A percentile compares a stretch with the other conserved stretches of the same genome.
Evolutionary conservation across 2,888 invertebrate species (phyloP).

Genomic region (Chymomyza caudatula): DNA sequence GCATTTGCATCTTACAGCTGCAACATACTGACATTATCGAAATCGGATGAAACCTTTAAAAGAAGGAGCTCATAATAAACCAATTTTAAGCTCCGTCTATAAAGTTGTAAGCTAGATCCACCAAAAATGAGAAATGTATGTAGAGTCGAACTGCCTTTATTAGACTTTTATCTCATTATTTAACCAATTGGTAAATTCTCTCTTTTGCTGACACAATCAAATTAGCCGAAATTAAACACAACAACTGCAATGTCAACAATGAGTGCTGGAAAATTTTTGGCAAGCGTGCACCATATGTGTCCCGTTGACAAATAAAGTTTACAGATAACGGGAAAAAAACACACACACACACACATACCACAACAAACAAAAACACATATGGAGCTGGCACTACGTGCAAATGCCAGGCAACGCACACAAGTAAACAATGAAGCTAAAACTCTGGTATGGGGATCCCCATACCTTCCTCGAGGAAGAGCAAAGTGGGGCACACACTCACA

Average conservation of each 20-base stretch:
- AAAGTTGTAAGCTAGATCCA: no score
- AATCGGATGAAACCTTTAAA: no score
- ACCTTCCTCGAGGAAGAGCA: no score
- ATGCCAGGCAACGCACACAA: conserved; percentile 49
- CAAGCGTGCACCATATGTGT: conserved; percentile 62
- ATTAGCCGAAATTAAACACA: conserved; percentile 60
- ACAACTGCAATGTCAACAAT: conserved; percentile 10
- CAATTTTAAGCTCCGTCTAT: no score
- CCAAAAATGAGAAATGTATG: no score
- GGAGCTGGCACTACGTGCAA: not conserved
- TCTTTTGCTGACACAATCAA: conserved; percentile 48
- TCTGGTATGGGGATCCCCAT: not conserved
- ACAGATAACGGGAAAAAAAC: conserved; percentile 42
- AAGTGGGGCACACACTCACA: no score
- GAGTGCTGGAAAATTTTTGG: conserved; percentile 35
- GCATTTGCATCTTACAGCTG: no score
- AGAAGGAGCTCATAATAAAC: no score
- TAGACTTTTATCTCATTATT: not conserved
- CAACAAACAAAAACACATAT: conserved; percentile 31
- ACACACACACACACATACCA: not conserved
- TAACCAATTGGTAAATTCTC: not conserved
- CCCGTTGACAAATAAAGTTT: conserved; percentile 70
- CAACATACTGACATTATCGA: no score
- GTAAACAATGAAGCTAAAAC: conserved; percentile 52
- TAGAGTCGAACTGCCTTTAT: no score